Conservation (phyloP, 2,888 invertebrate species). For the Macropis europaea region DNA sequence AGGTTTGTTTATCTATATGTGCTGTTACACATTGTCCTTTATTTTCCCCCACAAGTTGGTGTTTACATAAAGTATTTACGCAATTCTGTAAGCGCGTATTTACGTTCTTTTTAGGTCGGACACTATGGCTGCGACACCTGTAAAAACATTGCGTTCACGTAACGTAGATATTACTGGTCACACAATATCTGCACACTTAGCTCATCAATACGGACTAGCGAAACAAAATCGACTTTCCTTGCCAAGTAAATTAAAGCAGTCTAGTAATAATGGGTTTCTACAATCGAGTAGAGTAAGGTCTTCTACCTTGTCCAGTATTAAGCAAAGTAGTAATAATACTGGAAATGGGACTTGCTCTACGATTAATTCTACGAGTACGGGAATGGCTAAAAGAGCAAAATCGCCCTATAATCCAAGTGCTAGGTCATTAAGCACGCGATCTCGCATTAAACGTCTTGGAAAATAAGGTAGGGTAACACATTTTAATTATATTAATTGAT, state of each 20-base stretch:
- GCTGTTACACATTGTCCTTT: not conserved
- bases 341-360: conserved; percentile 55
- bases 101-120: conserved; percentile 69
- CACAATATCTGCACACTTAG: conserved; percentile 73
- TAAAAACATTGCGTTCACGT: conserved; percentile 78
- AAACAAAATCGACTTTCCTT: conserved; percentile 72
- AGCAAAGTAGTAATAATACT: conserved; percentile 44
- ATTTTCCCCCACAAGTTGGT: not conserved
- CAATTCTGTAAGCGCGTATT: not conserved
- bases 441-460: conserved; percentile 76
- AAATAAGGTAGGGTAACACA: conserved; percentile 63
- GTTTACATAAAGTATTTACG: not conserved
- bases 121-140: conserved; percentile 78
- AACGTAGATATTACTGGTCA: conserved; percentile 78
- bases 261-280: conserved; percentile 42
- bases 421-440: conserved; percentile 74
- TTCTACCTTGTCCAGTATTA: conserved; percentile 58
- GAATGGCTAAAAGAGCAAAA: conserved; percentile 73
- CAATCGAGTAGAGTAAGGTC: conserved; percentile 57
- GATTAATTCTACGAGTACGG: conserved; percentile 44
- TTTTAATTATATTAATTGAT: conserved; percentile 8
- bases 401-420: conserved; percentile 74
- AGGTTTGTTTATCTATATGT: conserved; percentile 44
- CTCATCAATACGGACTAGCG: conserved; percentile 73
- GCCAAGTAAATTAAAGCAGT: conserved; percentile 69